Conservation (phyloP, 2,113 vertebrate species). For the Malurus alboscapulatus region DNA sequence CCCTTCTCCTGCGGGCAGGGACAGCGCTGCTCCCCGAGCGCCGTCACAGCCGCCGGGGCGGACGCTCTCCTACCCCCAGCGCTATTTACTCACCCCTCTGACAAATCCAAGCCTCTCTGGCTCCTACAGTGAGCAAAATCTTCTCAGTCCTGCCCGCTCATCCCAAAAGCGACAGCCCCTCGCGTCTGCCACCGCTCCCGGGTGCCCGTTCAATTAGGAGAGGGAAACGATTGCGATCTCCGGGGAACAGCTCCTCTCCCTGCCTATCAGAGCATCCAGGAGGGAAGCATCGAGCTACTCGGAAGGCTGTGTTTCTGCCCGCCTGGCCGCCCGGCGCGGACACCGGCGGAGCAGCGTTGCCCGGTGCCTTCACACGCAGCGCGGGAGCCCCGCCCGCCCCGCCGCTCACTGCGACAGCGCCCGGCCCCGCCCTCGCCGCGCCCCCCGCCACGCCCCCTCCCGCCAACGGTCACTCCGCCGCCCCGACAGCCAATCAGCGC, state of each 20-base stretch:
- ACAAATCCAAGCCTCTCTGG: background rate
- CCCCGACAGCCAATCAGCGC: background rate
- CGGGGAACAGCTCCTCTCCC: background rate
- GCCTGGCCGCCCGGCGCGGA: background rate
- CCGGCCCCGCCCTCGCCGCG: background rate
- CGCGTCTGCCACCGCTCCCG: background rate
- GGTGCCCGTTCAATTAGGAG: background rate
- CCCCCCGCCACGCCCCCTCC: background rate
- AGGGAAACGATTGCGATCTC: background rate
- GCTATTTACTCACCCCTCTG: background rate
- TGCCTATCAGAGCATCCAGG: background rate
- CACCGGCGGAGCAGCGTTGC: background rate
- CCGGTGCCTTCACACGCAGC: background rate
- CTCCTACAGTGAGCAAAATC: background rate
- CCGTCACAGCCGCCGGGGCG: background rate
- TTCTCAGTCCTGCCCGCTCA: background rate
- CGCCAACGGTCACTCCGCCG: background rate
- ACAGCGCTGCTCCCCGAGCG: background rate
- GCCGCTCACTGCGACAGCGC: constrained; percentile 5
- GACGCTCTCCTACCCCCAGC: background rate
- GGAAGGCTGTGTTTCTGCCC: background rate
- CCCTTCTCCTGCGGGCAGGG: background rate
- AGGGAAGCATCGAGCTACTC: background rate
- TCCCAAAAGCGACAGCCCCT: background rate
- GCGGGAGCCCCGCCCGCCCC: background rate